Conservation (phyloP, 2,113 vertebrate genomes). For the Plecotus auritus region DNA sequence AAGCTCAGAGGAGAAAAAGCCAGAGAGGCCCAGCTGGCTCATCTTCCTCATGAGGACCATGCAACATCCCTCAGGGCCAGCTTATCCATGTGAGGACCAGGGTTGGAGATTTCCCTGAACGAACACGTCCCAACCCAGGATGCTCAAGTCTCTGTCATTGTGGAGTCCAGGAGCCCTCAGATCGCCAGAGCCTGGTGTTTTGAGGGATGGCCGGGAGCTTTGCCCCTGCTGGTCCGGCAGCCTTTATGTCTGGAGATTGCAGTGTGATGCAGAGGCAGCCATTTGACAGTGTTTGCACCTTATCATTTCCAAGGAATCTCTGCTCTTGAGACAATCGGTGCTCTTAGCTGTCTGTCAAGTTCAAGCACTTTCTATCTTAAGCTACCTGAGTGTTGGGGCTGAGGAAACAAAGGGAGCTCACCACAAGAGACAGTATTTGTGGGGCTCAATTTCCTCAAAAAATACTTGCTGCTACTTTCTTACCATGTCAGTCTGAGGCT, state of each 20-base stretch:
- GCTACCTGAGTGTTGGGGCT: neutral
- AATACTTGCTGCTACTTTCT: neutral
- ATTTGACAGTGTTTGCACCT: conserved; percentile 57
- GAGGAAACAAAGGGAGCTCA: conserved; percentile 29
- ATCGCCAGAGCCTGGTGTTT: conserved; percentile 14
- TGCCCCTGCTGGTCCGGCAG: conserved; percentile 47
- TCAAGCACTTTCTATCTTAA: conserved; percentile 50
- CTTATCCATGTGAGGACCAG: neutral
- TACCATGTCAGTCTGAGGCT: neutral
- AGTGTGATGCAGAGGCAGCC: conserved; percentile 50
- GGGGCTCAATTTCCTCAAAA: neutral
- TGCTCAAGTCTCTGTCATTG: conserved; percentile 19
- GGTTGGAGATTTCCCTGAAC: neutral
- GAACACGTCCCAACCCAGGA: neutral
- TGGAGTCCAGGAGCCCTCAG: neutral
- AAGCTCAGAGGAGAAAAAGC: neutral
- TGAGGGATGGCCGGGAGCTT: conserved; percentile 42
- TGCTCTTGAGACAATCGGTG: conserved; percentile 50
- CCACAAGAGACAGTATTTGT: neutral
- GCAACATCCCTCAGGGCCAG: neutral
- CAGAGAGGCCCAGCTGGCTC: neutral
- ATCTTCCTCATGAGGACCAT: neutral
- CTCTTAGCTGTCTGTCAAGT: conserved; percentile 64
- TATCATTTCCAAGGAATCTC: conserved; percentile 67
- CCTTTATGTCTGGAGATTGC: conserved; percentile 48